Evolutionary conservation across 2,888 invertebrate genomes (phyloP), one percentile per base, ranked within the genome.

Genomic region (Cryptocephalus moraei): DNA sequence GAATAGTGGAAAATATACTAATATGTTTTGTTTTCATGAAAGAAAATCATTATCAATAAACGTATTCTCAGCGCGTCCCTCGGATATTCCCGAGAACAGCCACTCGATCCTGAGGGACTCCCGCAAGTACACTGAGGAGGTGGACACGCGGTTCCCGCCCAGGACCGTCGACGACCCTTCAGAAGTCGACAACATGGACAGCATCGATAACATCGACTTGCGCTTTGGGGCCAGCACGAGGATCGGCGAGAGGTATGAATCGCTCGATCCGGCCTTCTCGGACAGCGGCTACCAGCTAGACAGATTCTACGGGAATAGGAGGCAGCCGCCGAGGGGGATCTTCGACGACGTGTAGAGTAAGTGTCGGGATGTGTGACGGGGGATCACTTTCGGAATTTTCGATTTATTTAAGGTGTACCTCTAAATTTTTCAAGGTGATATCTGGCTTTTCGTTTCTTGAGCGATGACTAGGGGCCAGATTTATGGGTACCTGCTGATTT

Each of bases 271-370:
- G 6, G 36, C 11, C 11, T 12, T 36, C 36, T n/a, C 12, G 36
- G 36, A 36, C 11, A 69, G 66, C 50, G 61, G 67, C 44, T 72
- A 72, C 56, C 67, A 71, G 41, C 56, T 63, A 11, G 68, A 68
- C 49, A 64, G 64, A 10, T 59, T 59, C 54, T 62, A 63, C 54
- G 62, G 22, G 22, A 22, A 22, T 6, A 22, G 22, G 22, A 22
- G 22, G 22, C 22, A 22, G 22, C 22, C 87, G 0, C 89, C 87
- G 0, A 75, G 83, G 55, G 86, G 87, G 9, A 75, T 91, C 49
- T 91, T 91, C 57, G 90, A 91, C 64, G 90, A 91, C 67, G 87
- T 91, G 49, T 90, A 76, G 31, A 9, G 11, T 40, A 13, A 40
- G 12, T 36, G 12, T 36, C 22, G 22, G 22, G 22, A 22, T 22